Base-by-base conservation (phyloP, 2,888 invertebrate genomes). In the Torymus auratus region DNA sequence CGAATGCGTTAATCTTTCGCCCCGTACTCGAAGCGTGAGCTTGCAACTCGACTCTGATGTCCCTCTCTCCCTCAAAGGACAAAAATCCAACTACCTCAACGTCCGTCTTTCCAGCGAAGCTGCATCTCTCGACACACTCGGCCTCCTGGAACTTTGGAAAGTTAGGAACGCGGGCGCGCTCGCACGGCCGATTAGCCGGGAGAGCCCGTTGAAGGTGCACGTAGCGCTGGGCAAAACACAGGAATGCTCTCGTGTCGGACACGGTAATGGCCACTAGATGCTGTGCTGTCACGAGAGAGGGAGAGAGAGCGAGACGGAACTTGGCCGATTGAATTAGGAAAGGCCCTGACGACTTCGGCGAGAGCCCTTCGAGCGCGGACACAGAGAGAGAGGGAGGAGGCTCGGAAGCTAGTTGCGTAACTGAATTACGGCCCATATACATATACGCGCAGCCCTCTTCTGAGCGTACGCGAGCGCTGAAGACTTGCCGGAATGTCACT, bases 281-380 rank as follows among this genome's bases (percentile, higher is more conserved):
- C 28, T 28, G 28, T 7, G 28, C 28, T 28, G 71, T 71, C 58
- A 69, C 50, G 79, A 72, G 83, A 64, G 82, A 81, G 83, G 81
- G 83, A 20, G 20, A 20, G 20, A 64, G 82, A 81, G 83, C 82
- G 83, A 84, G n/a, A 83, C 28, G 77, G 83, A 86, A 87, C 85
- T 86, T 86, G 82, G 79, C 80, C 85, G 84, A 88, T 87, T 84
- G 85, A 86, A 86, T 87, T 87, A 87, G 84, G 70, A 72, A 84
- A 84, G 84, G 86, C 84, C 85, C 82, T 85, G 83, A 84, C 84
- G 85, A 84, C 84, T 84, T 84, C 76, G 82, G 82, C 84, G 81
- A 85, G 85, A 28, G 28, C 28, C 28, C 28, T 28, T 84, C 82
- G 82, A 82, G 81, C 83, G 84, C 82, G 84, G 85, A 85, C 85